These are phyloP conservation scores for Pelmatolapia mariae DNA, from an alignment of 2,113 vertebrate genomes.

Conservation along the genomic window DNA sequence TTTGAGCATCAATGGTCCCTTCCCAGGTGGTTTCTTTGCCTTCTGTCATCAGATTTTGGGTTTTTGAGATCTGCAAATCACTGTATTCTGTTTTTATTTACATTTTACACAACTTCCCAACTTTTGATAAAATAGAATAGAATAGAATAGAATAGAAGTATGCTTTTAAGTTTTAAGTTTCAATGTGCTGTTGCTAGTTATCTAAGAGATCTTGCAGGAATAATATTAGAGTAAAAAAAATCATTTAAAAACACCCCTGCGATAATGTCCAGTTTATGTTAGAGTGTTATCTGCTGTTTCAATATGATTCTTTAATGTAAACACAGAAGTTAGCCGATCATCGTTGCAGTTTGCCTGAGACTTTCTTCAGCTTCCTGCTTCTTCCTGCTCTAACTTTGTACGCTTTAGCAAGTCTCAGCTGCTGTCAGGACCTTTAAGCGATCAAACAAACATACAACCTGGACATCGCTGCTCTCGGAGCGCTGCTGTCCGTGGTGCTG, in stretches of 20 bases:
- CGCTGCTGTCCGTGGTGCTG: not conserved
- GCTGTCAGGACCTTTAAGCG: not conserved
- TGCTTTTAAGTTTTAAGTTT: not conserved
- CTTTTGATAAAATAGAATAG: not conserved
- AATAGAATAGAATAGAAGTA: not conserved
- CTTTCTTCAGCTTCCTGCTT: not conserved
- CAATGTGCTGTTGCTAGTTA: not conserved
- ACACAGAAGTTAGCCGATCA: not conserved
- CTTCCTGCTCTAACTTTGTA: not conserved
- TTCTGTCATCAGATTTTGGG: not conserved
- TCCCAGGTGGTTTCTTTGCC: not conserved
- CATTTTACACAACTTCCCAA: not conserved
- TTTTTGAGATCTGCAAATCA: not conserved
- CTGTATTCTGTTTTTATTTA: not conserved
- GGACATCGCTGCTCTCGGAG: not conserved
- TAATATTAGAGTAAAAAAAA: not conserved
- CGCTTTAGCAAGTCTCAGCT: not conserved
- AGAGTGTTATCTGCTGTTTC: not conserved
- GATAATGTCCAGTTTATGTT: not conserved
- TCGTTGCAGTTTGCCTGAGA: not conserved
- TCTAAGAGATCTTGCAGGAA: not conserved
- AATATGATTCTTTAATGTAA: not conserved
- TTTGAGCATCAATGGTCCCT: not conserved
- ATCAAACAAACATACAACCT: not conserved
- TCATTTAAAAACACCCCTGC: rapidly evolving